Evolutionary conservation across 2,888 invertebrate genomes (phyloP), one percentile per base, ranked within the genome.

Genomic region (Eudasyphora cyanicolor): DNA sequence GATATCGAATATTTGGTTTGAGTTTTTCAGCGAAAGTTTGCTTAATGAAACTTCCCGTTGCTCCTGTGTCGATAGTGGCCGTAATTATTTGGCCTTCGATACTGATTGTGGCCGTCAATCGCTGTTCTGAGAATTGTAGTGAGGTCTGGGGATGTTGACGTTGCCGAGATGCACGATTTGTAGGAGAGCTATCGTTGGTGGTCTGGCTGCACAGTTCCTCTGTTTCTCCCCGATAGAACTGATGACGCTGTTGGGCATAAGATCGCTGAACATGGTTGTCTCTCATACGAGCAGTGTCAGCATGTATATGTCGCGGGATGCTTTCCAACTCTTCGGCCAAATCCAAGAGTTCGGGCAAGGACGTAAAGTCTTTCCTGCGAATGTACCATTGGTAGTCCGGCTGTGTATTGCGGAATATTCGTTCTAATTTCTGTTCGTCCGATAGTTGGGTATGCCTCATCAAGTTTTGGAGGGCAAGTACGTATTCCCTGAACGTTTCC

Each of bases 401-500:
- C 0, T 51, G 45, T n/a, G 76, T 38, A n/a, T 80, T 80, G 0
- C 64, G 51, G 8, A 75, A 80, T 4, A 76, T 76, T 14, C 81
- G 19, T 17, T 80, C 71, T 0, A 76, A n/a, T 42, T 71, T 38
- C 10, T 71, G 51, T 1, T 49, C 38, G n/a, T 27, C 62, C 12
- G 42, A 54, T 6, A 60, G 14, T 1, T 27, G 10, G 2, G 14
- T 6, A 14, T 81, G 73, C n/a, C 54, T 62, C 76, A 73, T 76
- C 1, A 67, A 14, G 8, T 60, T 17, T 35, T 76, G 60, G n/a
- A 79, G 19, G 0, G 24, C 57, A 3, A 57, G 19, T 2, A 67
- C 62, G 27, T 60, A 80, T 5, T 69, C 57, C 17, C 24, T 45
- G 27, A 79, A 79, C 0, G 69, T 7, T n/a, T 71, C 81, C 1